Conservation (phyloP, 2,888 invertebrate species). For the Graphium colonna region DNA sequence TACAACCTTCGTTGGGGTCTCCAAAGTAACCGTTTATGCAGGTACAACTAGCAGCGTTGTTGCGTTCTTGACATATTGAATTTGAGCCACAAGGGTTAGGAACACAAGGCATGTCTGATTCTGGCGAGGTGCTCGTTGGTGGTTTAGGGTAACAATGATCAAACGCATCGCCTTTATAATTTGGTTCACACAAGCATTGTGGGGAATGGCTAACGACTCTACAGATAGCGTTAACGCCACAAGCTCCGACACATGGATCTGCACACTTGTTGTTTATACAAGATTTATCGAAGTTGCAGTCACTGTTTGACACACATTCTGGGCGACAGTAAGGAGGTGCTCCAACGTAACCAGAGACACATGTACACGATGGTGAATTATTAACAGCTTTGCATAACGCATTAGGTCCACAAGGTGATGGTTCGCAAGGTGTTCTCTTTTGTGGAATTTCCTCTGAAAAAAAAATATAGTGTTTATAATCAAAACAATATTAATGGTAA, state of each 20-base stretch:
- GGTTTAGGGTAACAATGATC: constrained; percentile 78
- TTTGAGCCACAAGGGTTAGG: constrained; percentile 85
- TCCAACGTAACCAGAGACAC: constrained; percentile 85
- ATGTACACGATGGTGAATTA: constrained; percentile 84
- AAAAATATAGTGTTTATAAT: too few relatives aligned
- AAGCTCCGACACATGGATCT: constrained; percentile 90
- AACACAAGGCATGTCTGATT: constrained; percentile 67
- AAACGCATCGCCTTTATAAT: constrained; percentile 89
- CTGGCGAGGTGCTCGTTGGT: constrained; percentile 40
- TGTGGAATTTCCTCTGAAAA: constrained; percentile 45
- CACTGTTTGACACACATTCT: constrained; percentile 90
- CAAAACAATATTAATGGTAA: too few relatives aligned
- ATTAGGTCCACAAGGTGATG: constrained; percentile 90
- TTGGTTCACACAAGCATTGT: constrained; percentile 87
- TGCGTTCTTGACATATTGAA: constrained; percentile 83
- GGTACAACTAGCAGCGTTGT: constrained; percentile 83
- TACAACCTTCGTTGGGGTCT: constrained; percentile 84
- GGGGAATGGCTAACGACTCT: constrained; percentile 92
- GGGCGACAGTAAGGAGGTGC: constrained; percentile 88
- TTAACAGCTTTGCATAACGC: constrained; percentile 82
- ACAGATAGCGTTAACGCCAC: constrained; percentile 88
- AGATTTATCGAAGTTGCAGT: constrained; percentile 87
- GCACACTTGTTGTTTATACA: constrained; percentile 89
- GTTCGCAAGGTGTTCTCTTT: constrained; percentile 80
- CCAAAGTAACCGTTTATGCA: constrained; percentile 85